Evolutionary conservation across 2,113 vertebrate genomes (phyloP).

Genomic region (Irena cyanogastra): DNA sequence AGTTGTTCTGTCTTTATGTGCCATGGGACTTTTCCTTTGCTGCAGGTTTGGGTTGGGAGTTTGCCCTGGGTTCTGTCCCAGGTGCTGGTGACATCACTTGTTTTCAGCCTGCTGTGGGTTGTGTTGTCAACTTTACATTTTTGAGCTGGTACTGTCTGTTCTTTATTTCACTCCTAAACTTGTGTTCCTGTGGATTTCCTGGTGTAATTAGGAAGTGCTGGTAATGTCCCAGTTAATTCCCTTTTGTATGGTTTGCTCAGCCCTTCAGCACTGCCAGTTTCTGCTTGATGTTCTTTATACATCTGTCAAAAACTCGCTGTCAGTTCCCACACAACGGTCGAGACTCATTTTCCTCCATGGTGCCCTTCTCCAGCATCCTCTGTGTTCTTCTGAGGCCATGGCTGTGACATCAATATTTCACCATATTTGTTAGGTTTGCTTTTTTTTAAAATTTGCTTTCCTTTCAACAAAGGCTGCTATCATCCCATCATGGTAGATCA

Average conservation of each 20-base stretch:
- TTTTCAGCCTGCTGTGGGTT: background rate
- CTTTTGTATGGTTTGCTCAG: background rate
- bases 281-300: background rate
- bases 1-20: background rate
- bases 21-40: background rate
- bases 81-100: background rate
- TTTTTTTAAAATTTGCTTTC: background rate
- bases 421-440: background rate
- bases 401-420: background rate
- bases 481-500: background rate
- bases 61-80: background rate
- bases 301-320: background rate
- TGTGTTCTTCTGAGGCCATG: background rate
- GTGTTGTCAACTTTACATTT: background rate
- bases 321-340: accelerated
- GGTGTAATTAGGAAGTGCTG: background rate
- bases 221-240: background rate
- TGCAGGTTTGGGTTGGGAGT: background rate
- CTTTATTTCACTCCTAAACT: background rate
- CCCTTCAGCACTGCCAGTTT: background rate
- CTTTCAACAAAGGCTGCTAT: background rate
- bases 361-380: background rate
- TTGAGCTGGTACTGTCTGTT: background rate
- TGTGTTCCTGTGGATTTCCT: background rate
- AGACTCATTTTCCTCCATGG: background rate